Percentiles rank a stretch among this genome's conserved stretches.
These are phyloP conservation scores for Campylorhamphus procurvoides DNA, from an alignment of 2,113 vertebrate species.

Conservation along the genomic window DNA sequence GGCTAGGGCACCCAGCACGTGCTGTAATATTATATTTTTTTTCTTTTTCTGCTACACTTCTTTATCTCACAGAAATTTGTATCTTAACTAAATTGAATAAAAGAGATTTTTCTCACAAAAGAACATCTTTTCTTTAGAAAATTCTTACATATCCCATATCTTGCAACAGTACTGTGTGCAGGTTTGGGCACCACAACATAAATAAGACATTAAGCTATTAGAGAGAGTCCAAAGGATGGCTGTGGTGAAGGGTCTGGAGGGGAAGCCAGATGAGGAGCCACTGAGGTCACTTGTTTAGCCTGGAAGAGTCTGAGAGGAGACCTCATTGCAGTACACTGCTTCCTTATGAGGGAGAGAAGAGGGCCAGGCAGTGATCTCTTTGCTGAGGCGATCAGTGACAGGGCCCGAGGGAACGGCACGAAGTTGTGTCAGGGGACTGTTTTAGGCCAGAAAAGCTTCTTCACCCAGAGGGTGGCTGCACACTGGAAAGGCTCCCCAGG, in stretches of 20 bases:
- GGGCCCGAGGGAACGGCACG: neutral
- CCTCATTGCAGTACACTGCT: neutral
- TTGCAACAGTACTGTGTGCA: neutral
- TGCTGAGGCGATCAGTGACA: rapidly evolving
- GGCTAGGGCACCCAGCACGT: no score
- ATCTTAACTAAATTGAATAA: no score
- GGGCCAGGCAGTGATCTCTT: neutral
- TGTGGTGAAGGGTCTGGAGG: neutral
- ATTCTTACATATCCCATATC: neutral
- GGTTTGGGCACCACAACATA: neutral
- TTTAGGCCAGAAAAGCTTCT: neutral
- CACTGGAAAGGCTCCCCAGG: rapidly evolving
- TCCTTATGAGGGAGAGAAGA: neutral
- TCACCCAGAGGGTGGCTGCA: rapidly evolving
- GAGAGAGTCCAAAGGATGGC: neutral
- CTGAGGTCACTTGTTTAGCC: neutral
- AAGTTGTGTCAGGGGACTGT: neutral
- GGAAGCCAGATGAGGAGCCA: rapidly evolving
- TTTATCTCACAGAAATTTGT: no score
- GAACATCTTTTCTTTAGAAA: neutral
- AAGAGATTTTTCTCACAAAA: no score
- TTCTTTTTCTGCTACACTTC: no score
- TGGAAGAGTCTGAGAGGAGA: neutral
- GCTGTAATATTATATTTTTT: no score
- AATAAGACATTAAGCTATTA: neutral